Evolutionary conservation across 2,888 invertebrate genomes (phyloP), one percentile per base, ranked within the genome.

Genomic region (Cylindroiulus punctatus): DNA sequence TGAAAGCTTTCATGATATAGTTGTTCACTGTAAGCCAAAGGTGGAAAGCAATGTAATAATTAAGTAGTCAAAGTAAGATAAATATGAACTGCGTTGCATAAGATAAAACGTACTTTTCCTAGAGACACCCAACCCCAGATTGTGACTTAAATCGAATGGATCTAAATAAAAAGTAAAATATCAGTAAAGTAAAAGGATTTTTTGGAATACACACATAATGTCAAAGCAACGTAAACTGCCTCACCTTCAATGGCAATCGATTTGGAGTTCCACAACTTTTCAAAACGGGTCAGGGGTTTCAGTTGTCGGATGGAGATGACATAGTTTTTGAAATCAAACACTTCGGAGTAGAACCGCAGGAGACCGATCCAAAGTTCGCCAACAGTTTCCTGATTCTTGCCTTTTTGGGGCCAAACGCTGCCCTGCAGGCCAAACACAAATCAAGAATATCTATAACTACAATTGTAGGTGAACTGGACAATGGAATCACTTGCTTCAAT

Each of bases 121-220:
- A 0, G 92, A 91, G 82, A 93, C 90, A 2, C 92, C 93, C 86
- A 91, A 90, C 26, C 93, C 93, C 65, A 94, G 90, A 89, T 94
- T 93, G 89, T 93, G 93, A 87, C 89, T 90, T 52, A 92, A 90
- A 89, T 93, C 92, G 90, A 94, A 94, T 10, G 93, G 93, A 90
- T 94, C 94, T 91, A 88, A 85, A 87, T 85, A 84, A 89, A 85
- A 87, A 89, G 89, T 84, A 87, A 82, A 85, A 88, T 87, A 81
- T 19, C 19, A 44, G 12, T 36, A 8, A n/a, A 84, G 81, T 30
- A 83, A 26, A 82, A n/a, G n/a, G 19, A n/a, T 65, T n/a, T 36
- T 40, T 42, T 30, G 22, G 22, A 83, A 40, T 14, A 22, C n/a
- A 26, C 40, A 4, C n/a, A 40, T 10, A 7, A 19, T 4, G 30